phyloP scores from a whole-genome alignment of 2,888 invertebrate species.

The Ernsta delagoae region DNA sequence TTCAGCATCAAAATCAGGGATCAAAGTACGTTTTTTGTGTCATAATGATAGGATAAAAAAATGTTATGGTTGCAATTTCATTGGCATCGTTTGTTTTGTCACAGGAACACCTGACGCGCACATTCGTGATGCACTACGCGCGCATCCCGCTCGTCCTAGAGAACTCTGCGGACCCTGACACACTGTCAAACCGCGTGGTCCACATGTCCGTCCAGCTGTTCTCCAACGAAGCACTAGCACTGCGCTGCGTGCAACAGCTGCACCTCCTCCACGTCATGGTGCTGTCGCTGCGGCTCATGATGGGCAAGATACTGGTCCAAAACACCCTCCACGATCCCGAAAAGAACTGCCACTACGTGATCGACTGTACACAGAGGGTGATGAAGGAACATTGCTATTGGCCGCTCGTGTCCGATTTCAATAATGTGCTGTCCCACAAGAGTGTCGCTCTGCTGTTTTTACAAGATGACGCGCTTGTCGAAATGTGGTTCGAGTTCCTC shows the following conservation, averaged over 20 bases:
- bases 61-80: too few relatives aligned
- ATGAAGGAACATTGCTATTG: constrained; percentile 99
- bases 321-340: constrained; percentile 93
- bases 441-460: constrained; percentile 96
- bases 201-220: constrained; percentile 99
- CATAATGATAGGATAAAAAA: too few relatives aligned
- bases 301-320: constrained; percentile 94
- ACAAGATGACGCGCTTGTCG: constrained; percentile 93
- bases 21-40: too few relatives aligned
- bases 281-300: constrained; percentile 94
- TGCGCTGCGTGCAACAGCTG: constrained; percentile 95
- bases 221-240: constrained; percentile 96
- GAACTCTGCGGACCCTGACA: constrained; percentile 93
- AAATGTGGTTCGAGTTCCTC: constrained; percentile 98
- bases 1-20: too few relatives aligned
- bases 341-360: constrained; percentile 94
- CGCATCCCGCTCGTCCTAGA: constrained; percentile 96
- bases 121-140: constrained; percentile 98
- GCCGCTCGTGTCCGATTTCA: constrained; percentile 98
- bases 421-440: constrained; percentile 97
- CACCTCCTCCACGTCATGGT: constrained; percentile 96
- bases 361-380: constrained; percentile 95
- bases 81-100: not conserved
- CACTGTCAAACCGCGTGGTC: constrained; percentile 97
- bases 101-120: constrained; percentile 95